Percentiles rank a stretch among this genome's conserved stretches.
Conservation (phyloP, 2,888 invertebrate species). For the Clitarchus hookeri region DNA sequence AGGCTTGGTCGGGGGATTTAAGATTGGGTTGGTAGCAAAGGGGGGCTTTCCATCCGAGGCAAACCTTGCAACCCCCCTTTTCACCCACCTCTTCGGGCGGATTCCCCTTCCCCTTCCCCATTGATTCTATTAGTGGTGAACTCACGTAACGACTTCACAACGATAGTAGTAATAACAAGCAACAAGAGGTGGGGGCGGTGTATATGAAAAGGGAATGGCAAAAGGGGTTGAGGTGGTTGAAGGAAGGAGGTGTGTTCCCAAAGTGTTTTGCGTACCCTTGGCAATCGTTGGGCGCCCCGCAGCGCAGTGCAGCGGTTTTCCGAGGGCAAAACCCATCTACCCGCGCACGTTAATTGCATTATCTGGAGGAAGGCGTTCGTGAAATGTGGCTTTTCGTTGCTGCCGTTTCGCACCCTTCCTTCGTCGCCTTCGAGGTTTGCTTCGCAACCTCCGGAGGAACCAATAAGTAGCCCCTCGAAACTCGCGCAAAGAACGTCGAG, state of each 20-base stretch:
- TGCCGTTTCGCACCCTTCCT: too few relatives aligned
- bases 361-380: neutral
- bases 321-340: neutral
- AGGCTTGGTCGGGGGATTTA: too few relatives aligned
- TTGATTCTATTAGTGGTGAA: neutral
- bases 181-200: neutral
- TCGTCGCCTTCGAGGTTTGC: too few relatives aligned
- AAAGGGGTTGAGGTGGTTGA: neutral
- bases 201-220: neutral
- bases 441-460: too few relatives aligned
- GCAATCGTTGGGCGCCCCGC: neutral
- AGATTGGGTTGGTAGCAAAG: too few relatives aligned
- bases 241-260: neutral
- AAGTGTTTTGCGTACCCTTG: neutral
- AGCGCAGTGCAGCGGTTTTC: neutral
- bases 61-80: neutral
- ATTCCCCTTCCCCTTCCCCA: too few relatives aligned
- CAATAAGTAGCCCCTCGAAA: too few relatives aligned
- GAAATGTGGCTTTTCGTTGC: too few relatives aligned
- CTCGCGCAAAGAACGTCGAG: too few relatives aligned
- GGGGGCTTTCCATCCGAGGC: too few relatives aligned
- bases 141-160: neutral
- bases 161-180: conserved; percentile 14
- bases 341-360: neutral
- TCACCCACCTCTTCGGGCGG: neutral